Evolutionary conservation across 2,888 invertebrate genomes (phyloP).

Genomic region (Incurvaria masculella): DNA sequence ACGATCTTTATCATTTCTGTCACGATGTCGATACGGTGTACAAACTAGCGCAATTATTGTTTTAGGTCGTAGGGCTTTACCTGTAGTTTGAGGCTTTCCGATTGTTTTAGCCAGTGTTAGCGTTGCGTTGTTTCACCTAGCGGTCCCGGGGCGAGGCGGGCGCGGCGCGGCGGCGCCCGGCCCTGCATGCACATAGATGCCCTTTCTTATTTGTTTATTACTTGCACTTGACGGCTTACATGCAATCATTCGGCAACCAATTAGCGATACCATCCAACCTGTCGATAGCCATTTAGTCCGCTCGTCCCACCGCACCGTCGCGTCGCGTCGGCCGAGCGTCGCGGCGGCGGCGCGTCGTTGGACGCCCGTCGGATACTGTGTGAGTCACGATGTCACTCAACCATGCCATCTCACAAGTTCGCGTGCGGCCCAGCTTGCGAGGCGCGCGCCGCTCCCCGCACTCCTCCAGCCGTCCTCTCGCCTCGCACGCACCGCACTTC

Average conservation of each 20-base stretch:
- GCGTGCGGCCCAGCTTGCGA: slow-evolving; percentile 33
- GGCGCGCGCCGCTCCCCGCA: slow-evolving; percentile 18
- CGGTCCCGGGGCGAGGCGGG: slow-evolving; percentile 45
- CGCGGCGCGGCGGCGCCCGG: slow-evolving; percentile 44
- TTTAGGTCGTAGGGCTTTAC: slow-evolving; percentile 57
- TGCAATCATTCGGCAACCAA: slow-evolving; percentile 47
- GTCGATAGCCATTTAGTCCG: slow-evolving; percentile 31
- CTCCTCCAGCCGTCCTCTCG: slow-evolving; percentile 8
- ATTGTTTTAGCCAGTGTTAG: slow-evolving; percentile 58
- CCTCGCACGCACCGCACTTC: neutral
- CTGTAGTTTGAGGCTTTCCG: slow-evolving; percentile 59
- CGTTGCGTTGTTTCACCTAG: slow-evolving; percentile 57
- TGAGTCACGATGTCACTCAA: slow-evolving; percentile 50
- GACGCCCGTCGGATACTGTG: slow-evolving; percentile 22
- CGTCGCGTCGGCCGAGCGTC: slow-evolving; percentile 39
- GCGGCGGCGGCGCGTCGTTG: slow-evolving; percentile 29
- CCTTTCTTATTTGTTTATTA: slow-evolving; percentile 52
- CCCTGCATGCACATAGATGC: slow-evolving; percentile 52
- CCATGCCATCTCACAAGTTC: slow-evolving; percentile 58
- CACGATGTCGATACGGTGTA: slow-evolving; percentile 38
- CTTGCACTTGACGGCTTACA: slow-evolving; percentile 54
- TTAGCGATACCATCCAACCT: slow-evolving; percentile 26
- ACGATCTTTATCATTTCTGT: slow-evolving; percentile 39
- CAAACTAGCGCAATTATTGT: slow-evolving; percentile 43
- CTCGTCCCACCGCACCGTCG: slow-evolving; percentile 17